phyloP scores from a whole-genome alignment of 2,797 vertebrate species.

The Hybognathus amarus region DNA sequence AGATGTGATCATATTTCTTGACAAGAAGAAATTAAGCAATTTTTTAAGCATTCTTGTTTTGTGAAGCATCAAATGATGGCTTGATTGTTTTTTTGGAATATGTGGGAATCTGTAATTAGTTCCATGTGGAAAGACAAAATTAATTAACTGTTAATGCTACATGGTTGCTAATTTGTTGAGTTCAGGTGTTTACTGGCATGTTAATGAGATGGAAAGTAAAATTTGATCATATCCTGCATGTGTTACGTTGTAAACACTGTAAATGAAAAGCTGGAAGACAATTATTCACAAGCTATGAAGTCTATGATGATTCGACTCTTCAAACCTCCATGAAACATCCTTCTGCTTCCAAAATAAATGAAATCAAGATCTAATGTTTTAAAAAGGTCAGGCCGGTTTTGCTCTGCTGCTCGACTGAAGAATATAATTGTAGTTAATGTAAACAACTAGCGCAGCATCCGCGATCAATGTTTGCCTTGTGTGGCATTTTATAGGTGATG shows the following conservation, averaged over 20 bases:
- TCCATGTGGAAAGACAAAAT: neutral
- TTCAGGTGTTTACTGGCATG: neutral
- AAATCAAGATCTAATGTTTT: neutral
- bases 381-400: conserved; percentile 27
- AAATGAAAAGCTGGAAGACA: neutral
- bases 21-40: neutral
- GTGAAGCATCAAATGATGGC: neutral
- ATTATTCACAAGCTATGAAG: neutral
- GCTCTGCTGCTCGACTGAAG: neutral
- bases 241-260: neutral
- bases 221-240: too few relatives aligned
- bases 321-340: neutral
- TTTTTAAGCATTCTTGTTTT: neutral
- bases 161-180: neutral
- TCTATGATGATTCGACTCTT: neutral
- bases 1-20: neutral
- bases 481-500: conserved; percentile 77
- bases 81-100: neutral
- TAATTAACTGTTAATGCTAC: neutral
- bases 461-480: conserved; percentile 66
- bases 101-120: neutral
- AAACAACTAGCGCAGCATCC: conserved; percentile 22
- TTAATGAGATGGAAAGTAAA: neutral
- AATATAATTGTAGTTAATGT: conserved; percentile 34
- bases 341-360: neutral